These are phyloP conservation scores for Pristionchus maxplancki DNA, from an alignment of 2,888 invertebrate species.

Conservation along the genomic window DNA sequence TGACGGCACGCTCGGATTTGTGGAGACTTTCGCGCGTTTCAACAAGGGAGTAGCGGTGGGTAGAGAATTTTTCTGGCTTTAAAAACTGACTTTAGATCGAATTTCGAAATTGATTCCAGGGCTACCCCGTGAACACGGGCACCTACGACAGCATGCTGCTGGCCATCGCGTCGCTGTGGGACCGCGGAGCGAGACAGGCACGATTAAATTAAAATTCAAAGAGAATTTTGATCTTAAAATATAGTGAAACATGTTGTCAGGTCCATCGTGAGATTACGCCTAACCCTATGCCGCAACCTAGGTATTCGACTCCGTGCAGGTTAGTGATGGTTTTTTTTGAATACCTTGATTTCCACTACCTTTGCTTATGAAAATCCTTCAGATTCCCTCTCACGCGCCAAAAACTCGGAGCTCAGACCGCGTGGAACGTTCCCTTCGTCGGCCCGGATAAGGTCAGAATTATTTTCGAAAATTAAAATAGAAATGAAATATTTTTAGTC, in stretches of 20 bases:
- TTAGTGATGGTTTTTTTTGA: no score
- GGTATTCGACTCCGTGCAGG: slow-evolving; percentile 59
- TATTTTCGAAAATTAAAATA: no score
- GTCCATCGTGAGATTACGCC: slow-evolving; percentile 53
- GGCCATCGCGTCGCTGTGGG: slow-evolving; percentile 81
- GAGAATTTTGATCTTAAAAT: no score
- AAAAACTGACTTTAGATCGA: not conserved
- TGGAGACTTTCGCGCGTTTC: slow-evolving; percentile 76
- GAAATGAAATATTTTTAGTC: slow-evolving; percentile 71
- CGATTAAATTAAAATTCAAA: not conserved
- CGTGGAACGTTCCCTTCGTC: slow-evolving; percentile 86
- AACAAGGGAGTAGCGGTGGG: slow-evolving; percentile 71
- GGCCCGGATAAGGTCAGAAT: slow-evolving; percentile 78
- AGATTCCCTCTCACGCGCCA: not conserved
- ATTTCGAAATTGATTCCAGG: slow-evolving; percentile 74
- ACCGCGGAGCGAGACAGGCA: slow-evolving; percentile 51
- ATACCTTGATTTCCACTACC: not conserved
- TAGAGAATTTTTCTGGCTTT: not conserved
- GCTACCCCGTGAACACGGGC: slow-evolving; percentile 85
- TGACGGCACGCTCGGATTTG: slow-evolving; percentile 80
- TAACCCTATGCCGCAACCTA: slow-evolving; percentile 59
- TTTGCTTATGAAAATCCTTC: not conserved
- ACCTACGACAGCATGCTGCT: slow-evolving; percentile 93
- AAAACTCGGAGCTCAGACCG: slow-evolving; percentile 68
- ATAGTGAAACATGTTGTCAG: slow-evolving; percentile 60